phyloP scores from a whole-genome alignment of 1,140 invertebrate species.

The Drosophila saltans region DNA sequence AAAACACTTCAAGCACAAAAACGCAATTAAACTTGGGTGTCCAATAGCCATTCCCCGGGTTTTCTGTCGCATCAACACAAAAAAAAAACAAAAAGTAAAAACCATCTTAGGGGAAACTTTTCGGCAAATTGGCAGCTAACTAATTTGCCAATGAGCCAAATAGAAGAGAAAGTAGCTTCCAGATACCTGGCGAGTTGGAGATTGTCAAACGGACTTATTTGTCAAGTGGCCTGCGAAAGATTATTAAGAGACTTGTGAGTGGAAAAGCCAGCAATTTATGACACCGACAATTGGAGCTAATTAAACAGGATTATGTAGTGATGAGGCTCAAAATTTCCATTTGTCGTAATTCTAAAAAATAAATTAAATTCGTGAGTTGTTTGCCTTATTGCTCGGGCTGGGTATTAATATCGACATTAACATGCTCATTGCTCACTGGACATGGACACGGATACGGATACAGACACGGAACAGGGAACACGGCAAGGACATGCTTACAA shows the following conservation, averaged over 20 bases:
- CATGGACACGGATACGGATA: conserved; percentile 35
- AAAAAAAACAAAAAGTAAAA: background rate
- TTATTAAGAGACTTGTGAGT: background rate
- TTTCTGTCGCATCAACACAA: too few species aligned
- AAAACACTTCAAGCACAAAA: conserved; percentile 52
- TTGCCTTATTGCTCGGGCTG: conserved; percentile 28
- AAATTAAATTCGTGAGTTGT: conserved; percentile 69
- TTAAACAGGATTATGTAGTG: conserved; percentile 58
- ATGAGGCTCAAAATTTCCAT: conserved; percentile 25
- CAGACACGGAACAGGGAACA: conserved; percentile 29
- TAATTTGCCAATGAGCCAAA: conserved; percentile 67
- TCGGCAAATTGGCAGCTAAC: conserved; percentile 69
- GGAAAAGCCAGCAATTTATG: conserved; percentile 59
- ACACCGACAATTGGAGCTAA: conserved; percentile 67
- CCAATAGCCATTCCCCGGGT: conserved; percentile 15
- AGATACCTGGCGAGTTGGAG: conserved; percentile 30
- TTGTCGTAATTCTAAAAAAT: conserved; percentile 34
- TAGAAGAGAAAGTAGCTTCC: conserved; percentile 14
- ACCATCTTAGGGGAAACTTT: conserved; percentile 45
- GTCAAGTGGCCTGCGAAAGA: conserved; percentile 39
- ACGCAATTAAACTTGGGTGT: conserved; percentile 60
- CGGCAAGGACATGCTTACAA: conserved; percentile 33
- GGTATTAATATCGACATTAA: conserved; percentile 65
- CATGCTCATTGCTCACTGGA: conserved; percentile 56
- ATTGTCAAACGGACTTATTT: conserved; percentile 31